Base-by-base conservation (phyloP, 2,888 invertebrate genomes). In the Meloe dianella region DNA sequence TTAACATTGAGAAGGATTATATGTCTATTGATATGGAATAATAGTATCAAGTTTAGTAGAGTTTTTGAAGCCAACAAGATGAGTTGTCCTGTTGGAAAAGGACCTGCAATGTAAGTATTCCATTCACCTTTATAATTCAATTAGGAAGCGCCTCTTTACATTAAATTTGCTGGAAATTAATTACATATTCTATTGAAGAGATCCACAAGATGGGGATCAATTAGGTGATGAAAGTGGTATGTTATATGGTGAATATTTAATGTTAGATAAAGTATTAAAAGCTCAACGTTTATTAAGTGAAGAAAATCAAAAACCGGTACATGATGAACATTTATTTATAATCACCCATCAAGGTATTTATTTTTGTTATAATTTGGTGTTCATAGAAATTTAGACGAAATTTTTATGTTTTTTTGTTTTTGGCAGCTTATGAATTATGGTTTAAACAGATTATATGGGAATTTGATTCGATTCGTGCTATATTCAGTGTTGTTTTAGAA, bases 371-470 rank as follows among this genome's bases (percentile, higher is more conserved):
- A 12, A n/a, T 35, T n/a, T n/a, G n/a, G n/a, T n/a, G n/a, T n/a
- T n/a, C n/a, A n/a, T n/a, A n/a, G n/a, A n/a, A n/a, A n/a, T n/a
- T n/a, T n/a, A n/a, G n/a, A n/a, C n/a, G n/a, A n/a, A n/a, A n/a
- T n/a, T n/a, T n/a, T n/a, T n/a, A n/a, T n/a, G n/a, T n/a, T n/a
- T n/a, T 8, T 17, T 57, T 66, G 56, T 59, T 77, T 71, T 57
- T 87, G 87, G 59, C 84, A 96, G 96, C 97, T 0, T 98, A 98
- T 85, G 99, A 99, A 84, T 87, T 99, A 5, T 99, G 98, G 99
- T 99, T 99, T 86, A 99, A 99, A 83, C 98, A 99, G 86, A 97
- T 99, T 60, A 93, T 99, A 70, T 97, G 91, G 83, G 99, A 99
- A 79, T 86, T 99, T 79, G 98, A 99, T 82, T 97, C 97, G 0